Evolutionary conservation across 2,888 invertebrate species (phyloP).

Genomic region (Plebejus anna): DNA sequence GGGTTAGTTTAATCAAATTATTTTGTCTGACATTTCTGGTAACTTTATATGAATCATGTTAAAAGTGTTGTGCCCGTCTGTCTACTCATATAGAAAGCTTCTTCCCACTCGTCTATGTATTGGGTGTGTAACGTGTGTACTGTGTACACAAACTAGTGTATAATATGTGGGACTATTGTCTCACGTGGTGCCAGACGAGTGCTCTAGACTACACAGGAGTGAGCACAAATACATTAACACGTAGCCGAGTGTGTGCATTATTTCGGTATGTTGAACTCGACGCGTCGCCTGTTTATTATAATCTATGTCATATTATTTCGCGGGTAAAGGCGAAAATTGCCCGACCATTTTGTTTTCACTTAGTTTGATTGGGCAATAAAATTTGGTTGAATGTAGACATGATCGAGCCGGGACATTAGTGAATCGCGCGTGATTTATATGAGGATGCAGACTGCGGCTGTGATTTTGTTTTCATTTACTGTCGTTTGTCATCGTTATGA

Average conservation of each 20-base stretch:
- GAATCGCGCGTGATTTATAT: constrained; percentile 8
- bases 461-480: constrained; percentile 5
- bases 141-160: neutral
- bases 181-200: constrained; percentile 15
- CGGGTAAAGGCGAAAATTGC: neutral
- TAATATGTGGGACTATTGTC: constrained; percentile 11
- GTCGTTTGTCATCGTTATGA: constrained; percentile 13
- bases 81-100: neutral
- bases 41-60: neutral
- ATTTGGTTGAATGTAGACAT: constrained; percentile 9
- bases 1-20: neutral
- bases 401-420: constrained; percentile 8
- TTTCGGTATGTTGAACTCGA: constrained; percentile 19
- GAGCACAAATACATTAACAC: constrained; percentile 14
- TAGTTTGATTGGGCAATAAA: constrained; percentile 20
- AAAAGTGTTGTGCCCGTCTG: neutral
- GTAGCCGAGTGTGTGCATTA: constrained; percentile 9
- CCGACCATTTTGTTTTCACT: constrained; percentile 1
- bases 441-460: neutral
- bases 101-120: neutral
- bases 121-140: neutral
- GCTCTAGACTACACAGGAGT: neutral
- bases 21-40: neutral
- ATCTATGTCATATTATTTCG: neutral
- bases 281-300: neutral